Base-by-base conservation (phyloP, 1,140 invertebrate species). In the Chrysopa pallens region DNA sequence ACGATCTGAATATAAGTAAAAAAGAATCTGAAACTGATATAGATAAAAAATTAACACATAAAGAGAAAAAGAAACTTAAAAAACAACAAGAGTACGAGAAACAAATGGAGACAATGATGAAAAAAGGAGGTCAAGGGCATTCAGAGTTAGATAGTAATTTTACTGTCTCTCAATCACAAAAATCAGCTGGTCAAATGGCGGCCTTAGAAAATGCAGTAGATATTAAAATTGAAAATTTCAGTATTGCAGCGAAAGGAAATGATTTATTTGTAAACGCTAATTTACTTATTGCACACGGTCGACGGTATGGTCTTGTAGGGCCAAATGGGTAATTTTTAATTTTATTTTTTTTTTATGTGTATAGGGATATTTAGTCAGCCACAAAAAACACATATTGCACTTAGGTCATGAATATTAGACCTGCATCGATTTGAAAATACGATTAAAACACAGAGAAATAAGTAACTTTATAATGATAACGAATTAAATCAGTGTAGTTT, bases 151-250 rank as follows among this genome's bases (percentile, higher is more conserved):
- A 86, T 42, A 82, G 80, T 23, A 96, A 98, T 61, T 98, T 98
- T 57, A 92, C 93, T 4, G 82, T 98, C 38, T 97, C 94, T 7
- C 89, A 94, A 61, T 77, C 80, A n/a, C 80, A 89, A 54, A 90
- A 88, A 64, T 76, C 81, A 43, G 76, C 76, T 14, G 83, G 84
- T 54, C 82, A 91, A 50, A 73, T 83, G 51, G 76, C 76, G 29
- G 79, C 88, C 15, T 52, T 95, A 39, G 93, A 98, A 57, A 87
- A 93, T 62, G 90, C 92, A 4, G 82, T 95, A 13, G 94, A 98
- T 63, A 98, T 98, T 23, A 98, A 98, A 72, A 82, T 95, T 15
- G 95, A 98, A 57, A 95, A 94, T 62, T 99, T 99, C 58, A 94
- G 88, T 42, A 98, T 99, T 47, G 80, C 89, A 15, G 95, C 95